These are phyloP conservation scores for Serrognathus titanus DNA, from an alignment of 2,888 invertebrate species.

Conservation along the genomic window DNA sequence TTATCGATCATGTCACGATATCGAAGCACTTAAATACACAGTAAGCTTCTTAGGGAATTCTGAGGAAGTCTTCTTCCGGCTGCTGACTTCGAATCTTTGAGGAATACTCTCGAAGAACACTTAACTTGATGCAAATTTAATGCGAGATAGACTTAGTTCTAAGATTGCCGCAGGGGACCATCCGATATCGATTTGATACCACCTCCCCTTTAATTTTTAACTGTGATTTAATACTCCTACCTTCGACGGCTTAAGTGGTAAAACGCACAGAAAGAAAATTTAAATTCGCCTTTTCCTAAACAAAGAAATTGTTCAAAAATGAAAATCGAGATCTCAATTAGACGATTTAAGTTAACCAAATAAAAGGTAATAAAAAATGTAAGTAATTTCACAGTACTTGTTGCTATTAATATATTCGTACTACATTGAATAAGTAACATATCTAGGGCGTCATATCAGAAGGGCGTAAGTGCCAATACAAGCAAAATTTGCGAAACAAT, in stretches of 20 bases:
- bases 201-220: slow-evolving; percentile 26
- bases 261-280: too few relatives aligned
- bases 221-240: slow-evolving; percentile 24
- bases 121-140: slow-evolving; percentile 53
- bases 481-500: too few relatives aligned
- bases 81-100: slow-evolving; percentile 39
- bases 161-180: slow-evolving; percentile 30
- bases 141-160: slow-evolving; percentile 42
- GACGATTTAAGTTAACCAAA: too few relatives aligned
- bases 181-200: slow-evolving; percentile 25
- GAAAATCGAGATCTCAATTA: too few relatives aligned
- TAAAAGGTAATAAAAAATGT: too few relatives aligned
- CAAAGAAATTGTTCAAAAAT: too few relatives aligned
- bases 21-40: slow-evolving; percentile 46
- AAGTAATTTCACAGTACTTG: too few relatives aligned
- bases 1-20: slow-evolving; percentile 48
- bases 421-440: too few relatives aligned
- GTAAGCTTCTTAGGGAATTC: slow-evolving; percentile 51
- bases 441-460: too few relatives aligned
- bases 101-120: slow-evolving; percentile 42
- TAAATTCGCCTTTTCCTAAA: too few relatives aligned
- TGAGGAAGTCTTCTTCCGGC: slow-evolving; percentile 35
- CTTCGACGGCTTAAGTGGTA: not conserved
- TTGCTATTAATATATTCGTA: too few relatives aligned
- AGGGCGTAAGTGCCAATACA: too few relatives aligned